Percentiles rank a stretch among this genome's conserved stretches.
phyloP scores from a whole-genome alignment of 2,888 invertebrate genomes.

The Argyresthia goedartella region DNA sequence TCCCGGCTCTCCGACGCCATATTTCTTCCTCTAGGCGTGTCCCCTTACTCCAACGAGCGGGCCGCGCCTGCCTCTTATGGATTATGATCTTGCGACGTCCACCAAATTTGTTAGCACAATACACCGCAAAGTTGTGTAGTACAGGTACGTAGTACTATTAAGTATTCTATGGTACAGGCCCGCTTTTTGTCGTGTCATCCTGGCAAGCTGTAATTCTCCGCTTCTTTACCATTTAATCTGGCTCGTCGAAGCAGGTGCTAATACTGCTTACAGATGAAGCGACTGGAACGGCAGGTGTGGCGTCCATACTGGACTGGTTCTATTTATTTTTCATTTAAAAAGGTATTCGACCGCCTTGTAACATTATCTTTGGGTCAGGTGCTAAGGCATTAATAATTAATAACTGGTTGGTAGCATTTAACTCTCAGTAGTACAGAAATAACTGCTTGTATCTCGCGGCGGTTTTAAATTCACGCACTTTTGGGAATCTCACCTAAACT shows the following conservation, averaged over 20 bases:
- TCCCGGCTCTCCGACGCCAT: conserved; percentile 20
- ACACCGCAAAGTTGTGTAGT: conserved; percentile 26
- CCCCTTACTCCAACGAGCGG: conserved; percentile 22
- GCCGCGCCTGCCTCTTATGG: conserved; percentile 24
- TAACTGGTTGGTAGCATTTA: no score
- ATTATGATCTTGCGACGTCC: conserved; percentile 45
- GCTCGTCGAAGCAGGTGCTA: conserved; percentile 19
- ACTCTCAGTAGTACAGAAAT: no score
- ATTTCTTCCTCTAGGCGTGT: conserved; percentile 30
- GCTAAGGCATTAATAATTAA: no score
- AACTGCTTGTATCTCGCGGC: no score
- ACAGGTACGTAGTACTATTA: no score
- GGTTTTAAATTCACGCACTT: no score
- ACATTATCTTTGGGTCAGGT: background rate
- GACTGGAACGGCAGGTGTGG: conserved; percentile 34
- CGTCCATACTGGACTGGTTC: conserved; percentile 18
- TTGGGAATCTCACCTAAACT: no score
- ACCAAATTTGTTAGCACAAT: conserved; percentile 26
- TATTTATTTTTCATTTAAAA: conserved; percentile 22
- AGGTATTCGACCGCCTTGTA: background rate
- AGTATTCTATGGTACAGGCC: background rate
- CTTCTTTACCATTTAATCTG: background rate
- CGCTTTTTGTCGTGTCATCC: conserved; percentile 12
- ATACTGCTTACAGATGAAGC: conserved; percentile 13
- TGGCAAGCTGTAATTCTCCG: background rate